Evolutionary conservation across 30 jellyfish, hydroid and myxozoan genomes (phyloP).

Genomic region (Aurelia aurita complex sp. Pacific): DNA sequence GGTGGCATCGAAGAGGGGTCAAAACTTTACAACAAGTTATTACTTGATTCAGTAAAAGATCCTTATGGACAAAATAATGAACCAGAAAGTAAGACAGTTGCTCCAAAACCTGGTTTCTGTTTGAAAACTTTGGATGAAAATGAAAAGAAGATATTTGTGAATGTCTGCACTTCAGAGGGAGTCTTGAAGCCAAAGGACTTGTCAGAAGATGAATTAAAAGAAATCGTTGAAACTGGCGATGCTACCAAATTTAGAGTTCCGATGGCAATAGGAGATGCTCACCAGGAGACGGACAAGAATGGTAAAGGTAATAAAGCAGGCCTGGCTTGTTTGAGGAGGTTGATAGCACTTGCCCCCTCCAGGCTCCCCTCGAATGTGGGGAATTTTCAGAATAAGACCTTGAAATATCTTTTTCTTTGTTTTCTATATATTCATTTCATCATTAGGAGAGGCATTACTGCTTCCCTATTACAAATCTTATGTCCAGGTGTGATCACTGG

Average conservation of each 20-base stretch:
- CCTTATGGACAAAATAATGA: slow-evolving; percentile 24
- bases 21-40: slow-evolving; percentile 55
- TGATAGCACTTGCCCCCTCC: too few species aligned
- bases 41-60: slow-evolving; percentile 54
- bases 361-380: too few species aligned
- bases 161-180: slow-evolving; percentile 81
- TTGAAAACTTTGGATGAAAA: slow-evolving; percentile 61
- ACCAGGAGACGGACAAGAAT: slow-evolving; percentile 77
- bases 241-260: slow-evolving; percentile 94
- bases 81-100: slow-evolving; percentile 69
- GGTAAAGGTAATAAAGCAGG: slow-evolving; percentile 56
- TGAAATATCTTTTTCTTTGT: too few species aligned
- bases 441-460: too few species aligned
- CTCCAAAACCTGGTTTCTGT: slow-evolving; percentile 96
- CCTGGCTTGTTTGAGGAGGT: neutral
- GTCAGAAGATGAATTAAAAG: slow-evolving; percentile 78
- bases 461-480: too few species aligned
- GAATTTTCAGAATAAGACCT: too few species aligned
- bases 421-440: too few species aligned
- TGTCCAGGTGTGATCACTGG: too few species aligned
- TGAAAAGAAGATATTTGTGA: slow-evolving; percentile 81
- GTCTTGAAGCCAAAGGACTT: slow-evolving; percentile 88
- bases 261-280: slow-evolving; percentile 96
- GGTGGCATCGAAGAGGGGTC: slow-evolving; percentile 90
- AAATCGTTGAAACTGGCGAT: slow-evolving; percentile 74